phyloP scores from a whole-genome alignment of 2,888 invertebrate genomes.

The Sinhomidia bicolor region DNA sequence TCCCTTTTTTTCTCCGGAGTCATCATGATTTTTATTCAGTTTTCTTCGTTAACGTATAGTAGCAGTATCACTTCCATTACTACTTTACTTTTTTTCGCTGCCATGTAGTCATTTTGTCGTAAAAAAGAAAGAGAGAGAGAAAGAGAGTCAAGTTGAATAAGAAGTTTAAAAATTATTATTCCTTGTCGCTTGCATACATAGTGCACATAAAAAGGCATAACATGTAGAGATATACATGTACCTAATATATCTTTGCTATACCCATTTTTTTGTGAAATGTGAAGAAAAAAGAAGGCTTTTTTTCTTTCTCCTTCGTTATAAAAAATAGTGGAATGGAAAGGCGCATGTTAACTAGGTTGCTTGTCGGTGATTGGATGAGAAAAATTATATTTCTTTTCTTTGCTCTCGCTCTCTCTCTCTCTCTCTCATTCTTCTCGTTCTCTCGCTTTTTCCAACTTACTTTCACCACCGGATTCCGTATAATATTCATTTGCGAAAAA shows the following conservation, averaged over 20 bases:
- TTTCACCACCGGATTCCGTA: constrained; percentile 23
- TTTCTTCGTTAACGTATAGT: constrained; percentile 47
- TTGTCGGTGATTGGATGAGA: constrained; percentile 50
- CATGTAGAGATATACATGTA: neutral
- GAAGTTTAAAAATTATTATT: constrained; percentile 61
- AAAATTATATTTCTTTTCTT: constrained; percentile 8
- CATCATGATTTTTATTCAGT: constrained; percentile 44
- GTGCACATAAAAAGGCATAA: constrained; percentile 15
- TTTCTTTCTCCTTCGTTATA: too few species aligned
- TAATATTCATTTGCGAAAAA: constrained; percentile 45
- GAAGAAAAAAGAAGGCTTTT: neutral
- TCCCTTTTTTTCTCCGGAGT: constrained; percentile 10
- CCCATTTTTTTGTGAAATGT: too few species aligned
- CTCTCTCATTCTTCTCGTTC: too few species aligned
- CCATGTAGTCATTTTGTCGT: constrained; percentile 45
- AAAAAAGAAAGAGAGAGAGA: constrained; percentile 16
- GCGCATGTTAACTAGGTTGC: constrained; percentile 52
- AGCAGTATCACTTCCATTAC: constrained; percentile 11
- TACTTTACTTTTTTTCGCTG: neutral
- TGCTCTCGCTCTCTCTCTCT: neutral
- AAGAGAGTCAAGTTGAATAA: constrained; percentile 41
- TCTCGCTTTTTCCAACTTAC: too few species aligned
- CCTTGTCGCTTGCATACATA: constrained; percentile 44
- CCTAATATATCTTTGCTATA: neutral
- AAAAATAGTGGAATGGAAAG: constrained; percentile 37